Base-by-base conservation (phyloP, 64 coral and sea anemone species). In the Montipora capricornis region DNA sequence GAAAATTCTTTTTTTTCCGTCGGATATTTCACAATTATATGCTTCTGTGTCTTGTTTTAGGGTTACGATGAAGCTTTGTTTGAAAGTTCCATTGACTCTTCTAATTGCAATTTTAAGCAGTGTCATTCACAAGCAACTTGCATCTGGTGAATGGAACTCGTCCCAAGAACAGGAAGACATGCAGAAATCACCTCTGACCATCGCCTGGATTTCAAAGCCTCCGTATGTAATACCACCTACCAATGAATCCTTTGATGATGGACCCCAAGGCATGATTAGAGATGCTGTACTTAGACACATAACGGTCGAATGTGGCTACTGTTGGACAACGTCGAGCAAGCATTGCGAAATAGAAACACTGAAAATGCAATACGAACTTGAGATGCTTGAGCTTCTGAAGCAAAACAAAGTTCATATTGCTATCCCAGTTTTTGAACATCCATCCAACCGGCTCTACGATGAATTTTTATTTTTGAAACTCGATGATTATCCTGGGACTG, bases 401-500 rank as follows among this genome's bases (percentile, higher is more conserved):
- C 45, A 78, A 48, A 78, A 78, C 46, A 16, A 48, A 78, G 76
- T 78, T 19, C 76, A 78, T 10, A 50, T 50, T 7, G 76, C 76
- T 16, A 8, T 47, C 6, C 76, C 76, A 13, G 49, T 78, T 49
- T 78, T 78, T 48, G 76, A 78, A 47, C 76, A 6, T 10, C 12
- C 44, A 49, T 48, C 44, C 47, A 78, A 49, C 49, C 76, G 45
- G 5, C 44, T 4, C 10, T 78, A 78, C 16, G 17, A 8, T 78
- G 47, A 78, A 78, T 78, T 78, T 78, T 46, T 46, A 5, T 78
- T 78, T 19, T 50, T 78, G 13, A 50, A 78, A 78, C 45, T 78
- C 44, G 46, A 78, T 78, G 45, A 78, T 19, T 78, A 78, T 47
- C 76, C 76, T 50, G 76, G 76, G 13, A 78, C 76, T 13, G 76